phyloP scores from a whole-genome alignment of 2,888 invertebrate species.

The Agrilus biguttatus region DNA sequence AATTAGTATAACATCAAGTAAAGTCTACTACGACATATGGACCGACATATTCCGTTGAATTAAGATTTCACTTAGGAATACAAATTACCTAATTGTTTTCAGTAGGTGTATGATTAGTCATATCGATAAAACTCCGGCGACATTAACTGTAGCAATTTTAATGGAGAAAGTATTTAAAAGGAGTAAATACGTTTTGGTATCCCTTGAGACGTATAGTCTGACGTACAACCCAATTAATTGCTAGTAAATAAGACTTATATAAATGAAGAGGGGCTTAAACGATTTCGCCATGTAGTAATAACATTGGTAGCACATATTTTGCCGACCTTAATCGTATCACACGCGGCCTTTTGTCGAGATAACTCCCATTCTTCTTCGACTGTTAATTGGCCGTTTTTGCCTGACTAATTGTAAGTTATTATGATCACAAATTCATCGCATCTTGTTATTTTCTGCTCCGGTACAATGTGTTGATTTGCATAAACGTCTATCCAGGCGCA shows the following conservation, averaged over 20 bases:
- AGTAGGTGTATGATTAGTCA: too few relatives aligned
- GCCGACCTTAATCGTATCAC: slow-evolving; percentile 10
- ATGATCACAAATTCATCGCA: slow-evolving; percentile 14
- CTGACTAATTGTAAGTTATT: slow-evolving; percentile 17
- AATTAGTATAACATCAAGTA: too few relatives aligned
- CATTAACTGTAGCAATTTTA: too few relatives aligned
- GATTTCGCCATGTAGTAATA: slow-evolving; percentile 6
- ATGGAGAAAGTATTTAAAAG: too few relatives aligned
- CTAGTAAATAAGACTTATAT: slow-evolving; percentile 9
- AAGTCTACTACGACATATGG: too few relatives aligned
- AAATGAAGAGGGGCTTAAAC: slow-evolving; percentile 12
- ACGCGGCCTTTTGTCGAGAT: slow-evolving; percentile 8
- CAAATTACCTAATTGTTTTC: too few relatives aligned
- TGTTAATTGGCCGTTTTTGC: slow-evolving; percentile 10
- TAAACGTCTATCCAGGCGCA: too few relatives aligned
- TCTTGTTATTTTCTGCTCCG: slow-evolving; percentile 11
- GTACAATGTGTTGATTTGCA: too few relatives aligned
- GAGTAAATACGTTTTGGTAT: too few relatives aligned
- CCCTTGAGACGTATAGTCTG: not conserved
- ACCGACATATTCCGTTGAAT: too few relatives aligned
- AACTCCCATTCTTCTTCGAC: slow-evolving; percentile 8
- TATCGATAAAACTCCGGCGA: too few relatives aligned
- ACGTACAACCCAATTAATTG: slow-evolving; percentile 8
- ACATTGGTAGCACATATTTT: slow-evolving; percentile 5
- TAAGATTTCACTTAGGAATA: too few relatives aligned